Conservation (phyloP, 2,797 vertebrate genomes). For the Acanthornis magna region DNA sequence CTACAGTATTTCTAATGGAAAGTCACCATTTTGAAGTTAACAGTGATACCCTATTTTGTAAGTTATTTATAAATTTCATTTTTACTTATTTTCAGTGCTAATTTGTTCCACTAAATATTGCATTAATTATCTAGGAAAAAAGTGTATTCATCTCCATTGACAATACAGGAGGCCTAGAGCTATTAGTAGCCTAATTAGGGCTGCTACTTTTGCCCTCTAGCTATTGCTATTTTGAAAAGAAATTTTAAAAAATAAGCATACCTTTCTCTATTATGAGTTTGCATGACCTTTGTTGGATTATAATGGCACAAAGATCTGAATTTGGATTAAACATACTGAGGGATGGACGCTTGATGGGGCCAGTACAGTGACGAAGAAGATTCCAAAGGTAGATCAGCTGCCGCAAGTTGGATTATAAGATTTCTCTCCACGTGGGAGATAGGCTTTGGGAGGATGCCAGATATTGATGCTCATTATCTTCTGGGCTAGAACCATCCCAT, state of each 20-base stretch:
- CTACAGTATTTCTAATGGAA: neutral
- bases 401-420: neutral
- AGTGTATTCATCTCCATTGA: neutral
- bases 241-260: neutral
- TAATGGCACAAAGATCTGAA: neutral
- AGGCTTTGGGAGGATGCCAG: neutral
- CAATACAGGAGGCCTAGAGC: neutral
- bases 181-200: neutral
- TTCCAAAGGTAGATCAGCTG: neutral
- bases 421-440: neutral
- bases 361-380: neutral
- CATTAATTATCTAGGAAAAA: neutral
- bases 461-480: fast-evolving
- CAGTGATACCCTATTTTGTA: neutral
- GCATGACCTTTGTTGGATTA: neutral
- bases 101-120: neutral
- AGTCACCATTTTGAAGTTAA: neutral
- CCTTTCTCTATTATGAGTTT: neutral
- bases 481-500: neutral
- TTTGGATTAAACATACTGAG: neutral
- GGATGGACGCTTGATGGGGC: neutral
- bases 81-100: neutral
- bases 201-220: neutral
- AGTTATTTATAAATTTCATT: neutral
- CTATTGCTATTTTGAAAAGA: neutral